Evolutionary conservation across 2,113 vertebrate species (phyloP).

Genomic region (Cygnus atratus): DNA sequence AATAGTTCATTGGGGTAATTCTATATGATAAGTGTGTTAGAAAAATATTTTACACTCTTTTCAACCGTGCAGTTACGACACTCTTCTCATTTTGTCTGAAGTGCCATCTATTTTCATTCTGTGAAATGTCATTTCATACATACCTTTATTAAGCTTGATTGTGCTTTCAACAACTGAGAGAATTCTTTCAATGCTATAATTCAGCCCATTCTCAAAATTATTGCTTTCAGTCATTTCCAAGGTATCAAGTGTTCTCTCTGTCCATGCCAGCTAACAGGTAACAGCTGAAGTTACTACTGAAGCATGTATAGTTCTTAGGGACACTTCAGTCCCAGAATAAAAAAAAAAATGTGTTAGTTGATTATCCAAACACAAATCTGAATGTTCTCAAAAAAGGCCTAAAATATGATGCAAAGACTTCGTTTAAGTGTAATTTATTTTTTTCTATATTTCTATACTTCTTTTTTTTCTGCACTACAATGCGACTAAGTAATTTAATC

Average conservation of each 20-base stretch:
- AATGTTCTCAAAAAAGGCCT: neutral
- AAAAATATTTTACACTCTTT: neutral
- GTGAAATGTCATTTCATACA: neutral
- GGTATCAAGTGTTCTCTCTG: neutral
- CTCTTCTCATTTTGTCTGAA: neutral
- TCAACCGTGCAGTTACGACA: neutral
- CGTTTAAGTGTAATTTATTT: neutral
- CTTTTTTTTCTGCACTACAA: no score
- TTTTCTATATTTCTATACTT: neutral
- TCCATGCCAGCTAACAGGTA: neutral
- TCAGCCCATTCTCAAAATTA: neutral
- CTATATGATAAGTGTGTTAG: neutral
- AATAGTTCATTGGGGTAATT: neutral
- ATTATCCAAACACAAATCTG: neutral
- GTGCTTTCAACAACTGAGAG: neutral
- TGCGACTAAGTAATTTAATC: no score
- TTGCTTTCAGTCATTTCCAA: neutral
- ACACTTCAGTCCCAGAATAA: neutral
- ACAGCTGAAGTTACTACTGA: neutral
- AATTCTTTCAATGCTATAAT: neutral
- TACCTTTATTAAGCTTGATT: neutral
- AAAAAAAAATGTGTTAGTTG: neutral
- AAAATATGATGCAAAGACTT: neutral
- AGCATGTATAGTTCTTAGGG: neutral
- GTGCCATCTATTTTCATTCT: neutral